Percentiles rank a stretch among this genome's conserved stretches.
phyloP scores from a whole-genome alignment of 2,113 vertebrate species.

The Glareola pratincola region DNA sequence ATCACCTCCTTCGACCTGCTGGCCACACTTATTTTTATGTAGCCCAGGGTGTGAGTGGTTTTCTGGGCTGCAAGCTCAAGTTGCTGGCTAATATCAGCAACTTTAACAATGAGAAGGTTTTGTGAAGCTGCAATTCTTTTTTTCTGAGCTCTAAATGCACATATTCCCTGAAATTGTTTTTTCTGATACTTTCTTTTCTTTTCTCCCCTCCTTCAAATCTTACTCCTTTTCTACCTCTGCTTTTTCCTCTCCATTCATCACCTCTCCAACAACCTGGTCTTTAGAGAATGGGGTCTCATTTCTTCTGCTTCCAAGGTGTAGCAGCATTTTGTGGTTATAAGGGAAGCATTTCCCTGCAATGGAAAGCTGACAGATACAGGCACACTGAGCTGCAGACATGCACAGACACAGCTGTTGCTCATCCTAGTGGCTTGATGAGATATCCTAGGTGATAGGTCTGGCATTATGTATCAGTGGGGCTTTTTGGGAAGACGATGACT shows the following conservation, averaged over 20 bases:
- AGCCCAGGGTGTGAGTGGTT: neutral
- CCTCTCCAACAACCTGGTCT: neutral
- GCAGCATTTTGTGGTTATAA: neutral
- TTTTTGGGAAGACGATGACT: neutral
- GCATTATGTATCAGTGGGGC: neutral
- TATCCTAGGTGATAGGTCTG: neutral
- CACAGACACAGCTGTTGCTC: neutral
- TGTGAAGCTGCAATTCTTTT: neutral
- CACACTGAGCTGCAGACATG: neutral
- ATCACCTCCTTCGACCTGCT: neutral
- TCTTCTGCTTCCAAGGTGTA: neutral
- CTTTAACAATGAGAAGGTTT: neutral
- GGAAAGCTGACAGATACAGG: neutral
- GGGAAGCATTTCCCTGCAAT: neutral
- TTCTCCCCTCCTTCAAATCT: neutral
- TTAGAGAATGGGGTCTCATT: neutral
- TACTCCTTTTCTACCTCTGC: neutral
- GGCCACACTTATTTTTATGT: neutral
- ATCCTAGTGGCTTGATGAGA: neutral
- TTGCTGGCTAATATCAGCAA: neutral
- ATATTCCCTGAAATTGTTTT: neutral
- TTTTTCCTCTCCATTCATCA: neutral
- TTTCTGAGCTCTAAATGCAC: neutral
- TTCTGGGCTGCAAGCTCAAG: neutral
- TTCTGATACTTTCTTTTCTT: neutral